Base-by-base conservation (phyloP, 2,888 invertebrate species). In the Chironomus riparius region DNA sequence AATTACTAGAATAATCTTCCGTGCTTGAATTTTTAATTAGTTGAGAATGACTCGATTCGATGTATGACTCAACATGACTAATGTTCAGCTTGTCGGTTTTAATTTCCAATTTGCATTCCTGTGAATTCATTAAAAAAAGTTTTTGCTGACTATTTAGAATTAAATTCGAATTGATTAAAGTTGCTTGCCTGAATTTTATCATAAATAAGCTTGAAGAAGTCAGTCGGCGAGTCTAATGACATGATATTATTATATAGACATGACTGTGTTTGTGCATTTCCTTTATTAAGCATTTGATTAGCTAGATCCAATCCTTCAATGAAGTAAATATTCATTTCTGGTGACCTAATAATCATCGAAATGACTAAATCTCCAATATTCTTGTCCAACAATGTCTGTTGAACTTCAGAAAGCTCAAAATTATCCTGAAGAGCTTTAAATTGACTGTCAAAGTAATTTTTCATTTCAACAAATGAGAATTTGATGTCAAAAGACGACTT, bases 91-190 rank as follows among this genome's bases (percentile, higher is more conserved):
- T 65, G 13, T 65, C 92, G 0, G 95, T 93, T 79, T 96, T 93
- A 76, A 98, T 97, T 86, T 97, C 97, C 80, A 93, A 92, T 81
- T 97, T 95, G 0, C 97, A 91, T 78, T 95, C 95, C 5, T 38
- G 38, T 38, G 2, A 38, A 38, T n/a, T n/a, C n/a, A n/a, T n/a
- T 38, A 38, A 10, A 38, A 2, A 10, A 38, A 38, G 38, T 10
- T 10, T 10, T 10, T 10, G 10, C 1, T 38, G 10, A 38, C 10
- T 38, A 10, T 38, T 38, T 38, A 5, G 10, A 38, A 38, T 38
- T 38, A 10, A 28, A 28, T 4, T 28, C 3, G 28, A 28, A 28
- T 2, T 28, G 1, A 5, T 28, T n/a, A n/a, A 1, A 38, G 7
- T 70, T 22, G 10, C 47, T 69, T 24, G 47, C 70, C 13, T 77